Base-by-base conservation (phyloP, 1,140 invertebrate species). In the Ylistrum balloti region DNA sequence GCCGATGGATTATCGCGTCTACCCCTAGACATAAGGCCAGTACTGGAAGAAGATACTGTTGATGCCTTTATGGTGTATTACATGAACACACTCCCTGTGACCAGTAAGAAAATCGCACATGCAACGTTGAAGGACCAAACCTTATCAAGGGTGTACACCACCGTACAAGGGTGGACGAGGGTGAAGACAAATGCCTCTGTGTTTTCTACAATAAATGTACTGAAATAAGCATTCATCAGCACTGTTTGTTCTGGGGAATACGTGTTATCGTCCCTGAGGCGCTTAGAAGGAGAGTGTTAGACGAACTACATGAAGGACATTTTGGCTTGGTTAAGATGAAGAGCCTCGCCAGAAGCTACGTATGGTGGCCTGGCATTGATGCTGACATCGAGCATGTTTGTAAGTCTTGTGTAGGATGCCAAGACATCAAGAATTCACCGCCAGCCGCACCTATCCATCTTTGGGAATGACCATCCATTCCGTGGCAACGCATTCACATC, bases 271-370 rank as follows among this genome's bases (percentile, higher is more conserved):
- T 97, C 35, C 97, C 97, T 41, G n/a, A n/a, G n/a, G 93, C 96
- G 93, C 86, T 33, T 15, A 89, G 96, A 86, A 94, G 93, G 85
- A 22, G 92, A n/a, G 45, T 92, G 87, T 92, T 97, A 5, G 86
- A 96, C 33, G 93, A 96, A 88, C 93, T 97, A 22, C 97, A 97
- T 93, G 89, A 90, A 9, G 96, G 95, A 5, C 97, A 97, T 93
- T 95, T 95, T 7, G 97, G 97, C 2, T 96, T 97, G 10, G 95
- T 95, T 0, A 94, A 93, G 0, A 97, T 97, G 97, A 97, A 97
- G 94, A 91, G 94, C 1, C 86, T 97, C 17, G 95, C 97, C 1
- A 86, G 97, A n/a, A 94, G 93, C n/a, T 96, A 97, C 92, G 95
- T 97, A 9, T 97, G 96, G 96, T 97, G 96, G 97, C 96, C 95